Percentiles rank a stretch among this genome's conserved stretches.
phyloP scores from a whole-genome alignment of 2,888 invertebrate species.

The Bimastos eiseni region DNA sequence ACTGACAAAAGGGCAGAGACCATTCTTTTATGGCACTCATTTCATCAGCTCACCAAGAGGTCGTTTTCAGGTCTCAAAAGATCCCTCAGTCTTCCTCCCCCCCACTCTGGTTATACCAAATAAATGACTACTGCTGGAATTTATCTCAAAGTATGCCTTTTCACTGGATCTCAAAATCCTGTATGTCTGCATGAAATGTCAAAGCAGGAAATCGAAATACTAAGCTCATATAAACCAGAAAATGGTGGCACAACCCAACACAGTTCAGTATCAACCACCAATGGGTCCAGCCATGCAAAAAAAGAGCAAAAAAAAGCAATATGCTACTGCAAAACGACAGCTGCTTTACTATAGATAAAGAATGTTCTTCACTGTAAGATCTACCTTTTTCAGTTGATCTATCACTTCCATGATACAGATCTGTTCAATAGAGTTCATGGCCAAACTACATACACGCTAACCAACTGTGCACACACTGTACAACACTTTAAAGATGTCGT shows the following conservation, averaged over 20 bases:
- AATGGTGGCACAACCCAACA: not conserved
- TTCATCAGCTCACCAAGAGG: not conserved
- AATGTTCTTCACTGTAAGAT: not conserved
- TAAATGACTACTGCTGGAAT: not conserved
- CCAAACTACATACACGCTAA: not conserved
- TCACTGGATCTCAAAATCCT: not conserved
- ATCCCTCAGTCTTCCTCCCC: not conserved
- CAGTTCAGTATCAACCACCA: not conserved
- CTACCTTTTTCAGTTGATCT: not conserved
- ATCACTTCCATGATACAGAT: not conserved
- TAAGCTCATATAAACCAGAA: not conserved
- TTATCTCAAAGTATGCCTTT: not conserved
- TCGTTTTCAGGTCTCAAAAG: not conserved
- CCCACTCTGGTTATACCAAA: not conserved
- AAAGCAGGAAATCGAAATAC: not conserved
- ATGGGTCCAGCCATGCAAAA: not conserved
- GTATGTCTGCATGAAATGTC: not conserved
- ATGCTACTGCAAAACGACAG: too few relatives aligned
- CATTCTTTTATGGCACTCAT: not conserved
- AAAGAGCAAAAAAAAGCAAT: not conserved
- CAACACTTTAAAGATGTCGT: not conserved
- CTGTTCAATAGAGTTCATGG: not conserved
- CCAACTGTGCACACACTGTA: not conserved
- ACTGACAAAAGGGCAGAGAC: not conserved
- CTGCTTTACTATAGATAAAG: not conserved